Evolutionary conservation across 2,888 invertebrate species (phyloP).

Genomic region (Eledone cirrhosa): DNA sequence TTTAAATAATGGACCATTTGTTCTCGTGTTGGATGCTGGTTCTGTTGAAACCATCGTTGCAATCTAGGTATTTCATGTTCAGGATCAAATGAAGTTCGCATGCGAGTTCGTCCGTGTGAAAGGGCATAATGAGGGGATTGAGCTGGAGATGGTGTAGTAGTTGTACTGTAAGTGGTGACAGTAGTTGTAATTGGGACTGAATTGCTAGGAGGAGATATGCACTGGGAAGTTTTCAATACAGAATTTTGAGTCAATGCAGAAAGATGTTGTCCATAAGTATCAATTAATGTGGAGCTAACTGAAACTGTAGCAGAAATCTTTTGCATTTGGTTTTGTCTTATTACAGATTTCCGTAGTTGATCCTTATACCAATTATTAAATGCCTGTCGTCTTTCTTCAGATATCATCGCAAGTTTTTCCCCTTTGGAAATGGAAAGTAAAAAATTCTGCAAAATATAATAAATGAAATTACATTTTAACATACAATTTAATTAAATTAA

Average conservation of each 20-base stretch:
- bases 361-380: conserved; percentile 89
- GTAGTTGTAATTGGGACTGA: background rate
- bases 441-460: conserved; percentile 55
- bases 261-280: conserved; percentile 39
- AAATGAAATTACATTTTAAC: too few species aligned
- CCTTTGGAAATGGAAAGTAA: conserved; percentile 86
- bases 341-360: conserved; percentile 43
- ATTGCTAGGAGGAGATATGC: conserved; percentile 13
- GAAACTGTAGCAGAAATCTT: conserved; percentile 7
- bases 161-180: conserved; percentile 32
- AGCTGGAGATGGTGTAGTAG: conserved; percentile 36
- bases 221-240: conserved; percentile 17
- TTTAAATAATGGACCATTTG: conserved; percentile 96
- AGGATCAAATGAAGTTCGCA: conserved; percentile 96
- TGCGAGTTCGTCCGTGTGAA: conserved; percentile 71
- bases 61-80: conserved; percentile 94
- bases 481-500: background rate
- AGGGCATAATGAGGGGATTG: conserved; percentile 39
- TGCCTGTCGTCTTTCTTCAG: conserved; percentile 84
- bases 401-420: conserved; percentile 73
- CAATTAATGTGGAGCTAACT: conserved; percentile 32
- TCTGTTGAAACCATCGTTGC: conserved; percentile 96
- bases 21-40: conserved; percentile 95
- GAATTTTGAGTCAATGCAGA: conserved; percentile 38
- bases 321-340: background rate